Base-by-base conservation (phyloP, 1,140 invertebrate species). In the Oryctes rhinoceros region DNA sequence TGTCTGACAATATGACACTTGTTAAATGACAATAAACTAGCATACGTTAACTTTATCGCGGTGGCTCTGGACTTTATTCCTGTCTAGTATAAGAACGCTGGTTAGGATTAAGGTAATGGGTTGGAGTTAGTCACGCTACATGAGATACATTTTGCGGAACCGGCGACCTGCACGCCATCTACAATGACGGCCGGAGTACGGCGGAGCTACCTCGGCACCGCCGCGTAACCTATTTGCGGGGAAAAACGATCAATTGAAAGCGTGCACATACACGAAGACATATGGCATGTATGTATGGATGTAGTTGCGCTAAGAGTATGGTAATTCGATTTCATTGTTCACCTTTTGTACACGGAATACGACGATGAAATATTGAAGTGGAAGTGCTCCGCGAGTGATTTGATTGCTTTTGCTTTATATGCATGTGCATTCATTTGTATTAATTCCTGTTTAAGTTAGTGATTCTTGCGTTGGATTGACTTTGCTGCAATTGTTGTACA, bases 1-100 rank as follows among this genome's bases (percentile, higher is more conserved):
- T 71, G 65, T 30, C 65, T 71, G 35, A 71, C 65, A 71, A 71
- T 71, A 71, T 71, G 65, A 71, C 65, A 71, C 65, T 71, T 71
- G 65, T 71, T 71, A 71, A 24, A 71, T 71, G 65, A 71, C 65
- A 71, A 71, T 71, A 71, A 71, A 20, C 65, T 24, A 24, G 65
- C 65, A 35, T 71, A 71, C 65, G 65, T 71, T 71, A 71, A 71
- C 65, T 71, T 71, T 71, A 71, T 71, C 65, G 65, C 18, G 65
- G 18, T 71, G 35, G 65, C 65, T 71, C 9, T 37, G 65, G 65
- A 71, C 65, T 71, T 71, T 71, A 71, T 71, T 71, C 35, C 65
- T 30, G 65, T 71, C 65, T 71, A 71, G 65, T 24, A 71, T 71
- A 71, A 71, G 65, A 71, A 71, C 65, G 65, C 65, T 71, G 20